These are phyloP conservation scores for Virgularia gustaviana DNA, from an alignment of 92 coral and sea anemone genomes.

Conservation along the genomic window DNA sequence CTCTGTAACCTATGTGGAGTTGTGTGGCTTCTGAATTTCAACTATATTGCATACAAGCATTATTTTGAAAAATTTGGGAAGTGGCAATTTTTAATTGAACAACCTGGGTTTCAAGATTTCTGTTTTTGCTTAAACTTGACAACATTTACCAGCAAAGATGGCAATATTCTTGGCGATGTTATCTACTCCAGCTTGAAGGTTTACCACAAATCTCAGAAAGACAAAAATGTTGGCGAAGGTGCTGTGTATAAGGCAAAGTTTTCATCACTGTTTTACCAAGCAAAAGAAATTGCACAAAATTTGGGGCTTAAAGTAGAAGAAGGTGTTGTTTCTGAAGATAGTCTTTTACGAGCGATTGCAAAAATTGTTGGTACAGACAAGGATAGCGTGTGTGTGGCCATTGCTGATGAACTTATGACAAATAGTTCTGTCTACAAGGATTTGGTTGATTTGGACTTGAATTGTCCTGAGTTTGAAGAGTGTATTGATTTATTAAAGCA, in stretches of 20 bases:
- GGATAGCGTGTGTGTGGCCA: background rate
- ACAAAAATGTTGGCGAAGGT: background rate
- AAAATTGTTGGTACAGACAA: slow-evolving; percentile 1
- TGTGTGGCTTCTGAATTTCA: background rate
- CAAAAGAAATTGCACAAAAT: slow-evolving; percentile 10
- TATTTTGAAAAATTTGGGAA: slow-evolving; percentile 15
- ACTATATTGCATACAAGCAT: background rate
- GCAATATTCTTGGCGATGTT: slow-evolving; percentile 23
- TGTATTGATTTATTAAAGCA: slow-evolving; percentile 20
- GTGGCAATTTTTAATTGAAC: background rate
- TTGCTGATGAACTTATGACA: slow-evolving; percentile 13
- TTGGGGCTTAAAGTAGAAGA: slow-evolving; percentile 25
- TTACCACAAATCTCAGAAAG: slow-evolving; percentile 21
- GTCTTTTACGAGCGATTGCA: slow-evolving; percentile 17
- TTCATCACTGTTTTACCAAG: slow-evolving; percentile 36
- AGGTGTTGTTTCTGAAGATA: slow-evolving; percentile 12
- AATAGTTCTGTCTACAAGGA: slow-evolving; percentile 27
- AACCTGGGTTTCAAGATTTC: slow-evolving; percentile 23
- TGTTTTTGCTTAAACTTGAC: slow-evolving; percentile 27
- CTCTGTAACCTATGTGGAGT: slow-evolving; percentile 8
- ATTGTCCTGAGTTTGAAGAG: slow-evolving; percentile 31
- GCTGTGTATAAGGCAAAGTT: slow-evolving; percentile 1
- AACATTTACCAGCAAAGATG: slow-evolving; percentile 28
- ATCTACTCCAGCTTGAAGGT: slow-evolving; percentile 33
- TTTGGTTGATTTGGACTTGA: slow-evolving; percentile 23